Conservation (phyloP, 2,113 vertebrate species). For the Barnardius zonarius region DNA sequence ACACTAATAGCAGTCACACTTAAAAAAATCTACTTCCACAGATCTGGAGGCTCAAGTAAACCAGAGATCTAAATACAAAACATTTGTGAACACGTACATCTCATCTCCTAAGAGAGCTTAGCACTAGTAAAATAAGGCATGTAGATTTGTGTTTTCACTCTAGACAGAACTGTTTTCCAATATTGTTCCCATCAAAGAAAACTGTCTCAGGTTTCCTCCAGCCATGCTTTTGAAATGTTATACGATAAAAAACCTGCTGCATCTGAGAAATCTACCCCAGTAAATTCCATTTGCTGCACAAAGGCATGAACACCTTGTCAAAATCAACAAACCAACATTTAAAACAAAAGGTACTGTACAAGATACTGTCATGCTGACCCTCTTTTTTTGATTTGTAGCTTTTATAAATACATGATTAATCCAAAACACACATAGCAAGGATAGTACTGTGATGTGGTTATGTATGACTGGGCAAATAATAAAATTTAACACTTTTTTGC, state of each 20-base stretch:
- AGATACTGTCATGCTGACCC: background rate
- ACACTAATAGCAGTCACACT: background rate
- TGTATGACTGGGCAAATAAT: background rate
- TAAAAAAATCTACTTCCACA: background rate
- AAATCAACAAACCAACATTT: background rate
- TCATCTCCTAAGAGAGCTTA: background rate
- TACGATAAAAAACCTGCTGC: background rate
- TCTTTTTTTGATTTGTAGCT: background rate
- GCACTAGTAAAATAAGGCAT: background rate
- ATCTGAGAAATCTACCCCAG: background rate
- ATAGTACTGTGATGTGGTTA: background rate
- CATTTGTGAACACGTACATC: background rate
- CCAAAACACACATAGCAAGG: background rate
- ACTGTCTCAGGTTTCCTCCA: background rate
- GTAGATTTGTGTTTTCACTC: background rate
- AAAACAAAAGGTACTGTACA: background rate
- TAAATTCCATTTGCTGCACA: background rate
- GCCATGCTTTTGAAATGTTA: background rate
- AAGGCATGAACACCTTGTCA: background rate
- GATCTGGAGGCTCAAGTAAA: background rate
- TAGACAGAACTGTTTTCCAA: background rate
- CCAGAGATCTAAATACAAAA: background rate
- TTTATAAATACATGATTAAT: background rate
- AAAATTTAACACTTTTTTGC: background rate
- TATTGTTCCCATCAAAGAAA: background rate